Evolutionary conservation across 2,113 vertebrate species (phyloP), one percentile per base, ranked within the genome.

Genomic region (Kryptolebias marmoratus): DNA sequence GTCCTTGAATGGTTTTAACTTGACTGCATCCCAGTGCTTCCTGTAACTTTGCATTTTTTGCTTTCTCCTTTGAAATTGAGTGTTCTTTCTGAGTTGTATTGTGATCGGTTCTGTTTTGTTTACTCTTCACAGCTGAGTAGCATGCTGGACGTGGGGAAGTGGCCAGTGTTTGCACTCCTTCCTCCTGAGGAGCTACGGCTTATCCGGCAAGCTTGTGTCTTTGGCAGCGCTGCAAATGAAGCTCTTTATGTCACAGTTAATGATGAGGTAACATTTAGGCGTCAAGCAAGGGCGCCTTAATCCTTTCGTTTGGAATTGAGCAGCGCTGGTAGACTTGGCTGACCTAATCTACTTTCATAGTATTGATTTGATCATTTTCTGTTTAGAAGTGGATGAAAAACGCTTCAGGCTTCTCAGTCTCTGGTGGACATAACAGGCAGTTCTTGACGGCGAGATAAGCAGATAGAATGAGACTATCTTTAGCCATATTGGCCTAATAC

Each of bases 81-180:
- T 4, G 42, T 42, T 12, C 4, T 22, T 54, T 59, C 1, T 14
- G 8, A 11, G 32, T 66, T 32, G 5, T 0, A 18, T 65, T 58
- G 39, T 22, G 16, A 30, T 28, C 10, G 22, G 6, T 61, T 58
- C 44, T 8, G 62, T 42, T 36, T 28, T 76, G 30, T 61, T 71
- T 62, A 73, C 16, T 47, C 59, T 47, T 54, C 70, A 45, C 73
- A 87, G 87, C 80, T 70, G 68, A 86, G 92, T 92, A 97, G 94
- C 87, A 99, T 99, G 97, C 90, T 99, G 93, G 97, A 99, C 93
- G 95, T 98, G 91, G 97, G 96, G 74, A 98, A 98, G 91, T 99
- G 97, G 97, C 96, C 97, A 1, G 95, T 98, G 81, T 99, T 99
- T 92, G 97, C 97, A 45, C 96, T 99, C 49, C 95, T 96, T 82